phyloP scores from a whole-genome alignment of 2,888 invertebrate species.

The Polymixis flavicincta region DNA sequence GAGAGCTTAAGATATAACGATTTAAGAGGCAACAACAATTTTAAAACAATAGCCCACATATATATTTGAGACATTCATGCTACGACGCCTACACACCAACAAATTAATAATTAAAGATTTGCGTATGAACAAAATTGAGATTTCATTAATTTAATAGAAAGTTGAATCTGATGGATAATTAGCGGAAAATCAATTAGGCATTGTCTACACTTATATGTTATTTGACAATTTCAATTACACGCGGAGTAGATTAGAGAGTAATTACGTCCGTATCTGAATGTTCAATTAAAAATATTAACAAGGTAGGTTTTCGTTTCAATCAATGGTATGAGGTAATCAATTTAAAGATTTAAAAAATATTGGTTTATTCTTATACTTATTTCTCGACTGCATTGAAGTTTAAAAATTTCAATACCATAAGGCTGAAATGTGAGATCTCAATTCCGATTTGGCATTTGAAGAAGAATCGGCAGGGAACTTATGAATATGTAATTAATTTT shows the following conservation, averaged over 20 bases:
- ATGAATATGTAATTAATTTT: neutral
- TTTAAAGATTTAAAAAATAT: constrained; percentile 13
- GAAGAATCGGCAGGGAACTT: neutral
- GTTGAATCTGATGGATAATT: constrained; percentile 1
- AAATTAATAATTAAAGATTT: neutral
- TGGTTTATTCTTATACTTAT: neutral
- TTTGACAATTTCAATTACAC: constrained; percentile 30
- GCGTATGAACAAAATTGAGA: neutral
- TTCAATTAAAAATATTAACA: constrained; percentile 41
- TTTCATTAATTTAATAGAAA: constrained; percentile 8
- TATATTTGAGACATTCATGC: neutral
- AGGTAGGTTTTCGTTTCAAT: constrained; percentile 10
- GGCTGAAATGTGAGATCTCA: neutral
- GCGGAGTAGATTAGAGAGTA: constrained; percentile 32
- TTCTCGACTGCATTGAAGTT: neutral
- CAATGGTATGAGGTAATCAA: constrained; percentile 17
- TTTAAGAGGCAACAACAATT: neutral
- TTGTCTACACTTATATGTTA: constrained; percentile 18
- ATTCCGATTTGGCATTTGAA: neutral
- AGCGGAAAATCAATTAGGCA: constrained; percentile 36
- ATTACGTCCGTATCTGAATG: constrained; percentile 34
- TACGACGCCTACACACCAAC: neutral
- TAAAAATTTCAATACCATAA: neutral
- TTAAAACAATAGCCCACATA: neutral
- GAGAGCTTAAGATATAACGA: no score